Evolutionary conservation across 2,113 vertebrate species (phyloP).

Genomic region (Phalacrocorax pelagicus): DNA sequence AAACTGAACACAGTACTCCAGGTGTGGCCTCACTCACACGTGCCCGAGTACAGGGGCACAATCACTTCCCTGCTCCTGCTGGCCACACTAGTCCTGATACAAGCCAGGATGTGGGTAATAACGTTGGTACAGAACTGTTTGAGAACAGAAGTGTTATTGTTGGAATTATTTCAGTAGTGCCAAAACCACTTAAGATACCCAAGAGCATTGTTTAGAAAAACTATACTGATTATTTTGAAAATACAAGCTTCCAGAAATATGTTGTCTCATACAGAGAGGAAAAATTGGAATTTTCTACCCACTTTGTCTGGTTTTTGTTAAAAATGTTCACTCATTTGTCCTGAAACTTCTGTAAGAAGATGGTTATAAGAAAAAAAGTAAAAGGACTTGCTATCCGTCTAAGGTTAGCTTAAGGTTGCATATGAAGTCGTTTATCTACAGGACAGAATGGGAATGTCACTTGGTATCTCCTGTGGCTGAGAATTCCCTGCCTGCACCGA

Average conservation of each 20-base stretch:
- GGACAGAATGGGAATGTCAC: neutral
- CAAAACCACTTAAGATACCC: neutral
- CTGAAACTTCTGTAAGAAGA: neutral
- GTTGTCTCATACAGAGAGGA: neutral
- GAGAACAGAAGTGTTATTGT: neutral
- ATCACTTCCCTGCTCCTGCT: neutral
- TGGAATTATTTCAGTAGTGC: neutral
- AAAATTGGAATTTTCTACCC: neutral
- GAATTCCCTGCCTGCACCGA: neutral
- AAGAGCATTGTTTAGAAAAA: neutral
- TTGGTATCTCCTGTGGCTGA: neutral
- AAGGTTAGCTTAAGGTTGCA: neutral
- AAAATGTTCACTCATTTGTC: neutral
- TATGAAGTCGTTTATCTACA: neutral
- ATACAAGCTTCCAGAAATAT: neutral
- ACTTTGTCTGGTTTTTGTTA: neutral
- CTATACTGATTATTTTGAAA: neutral
- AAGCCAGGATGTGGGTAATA: neutral
- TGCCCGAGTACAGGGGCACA: fast-evolving
- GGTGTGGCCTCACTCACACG: neutral
- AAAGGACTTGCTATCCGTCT: neutral
- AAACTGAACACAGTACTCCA: neutral
- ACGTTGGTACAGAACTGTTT: neutral
- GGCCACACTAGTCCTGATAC: neutral
- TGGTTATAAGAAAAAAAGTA: neutral